A percentile compares a stretch with the other conserved stretches of the same genome.
Evolutionary conservation across 2,113 vertebrate species (phyloP).

Genomic region (Gallinago jamesoni): DNA sequence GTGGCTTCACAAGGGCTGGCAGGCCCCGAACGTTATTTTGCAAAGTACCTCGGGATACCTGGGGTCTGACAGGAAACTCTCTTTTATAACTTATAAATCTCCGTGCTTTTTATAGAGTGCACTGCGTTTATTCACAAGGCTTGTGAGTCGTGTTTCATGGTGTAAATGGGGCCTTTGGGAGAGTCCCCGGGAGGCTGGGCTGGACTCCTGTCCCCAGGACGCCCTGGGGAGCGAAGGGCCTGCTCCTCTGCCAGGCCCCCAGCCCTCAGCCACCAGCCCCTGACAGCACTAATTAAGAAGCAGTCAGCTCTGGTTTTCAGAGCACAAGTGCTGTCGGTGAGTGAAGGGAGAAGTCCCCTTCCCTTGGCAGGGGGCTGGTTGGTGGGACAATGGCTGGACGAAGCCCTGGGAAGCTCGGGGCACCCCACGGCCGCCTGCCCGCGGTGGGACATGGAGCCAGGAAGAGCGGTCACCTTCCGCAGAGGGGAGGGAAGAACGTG

Average conservation of each 20-base stretch:
- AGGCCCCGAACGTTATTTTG: neutral
- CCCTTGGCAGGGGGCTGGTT: constrained; percentile 27
- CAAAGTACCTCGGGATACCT: neutral
- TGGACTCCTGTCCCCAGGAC: neutral
- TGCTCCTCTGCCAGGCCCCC: neutral
- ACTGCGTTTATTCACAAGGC: neutral
- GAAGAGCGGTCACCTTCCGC: neutral
- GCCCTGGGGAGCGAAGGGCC: neutral
- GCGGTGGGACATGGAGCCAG: too few relatives aligned
- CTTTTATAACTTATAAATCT: neutral
- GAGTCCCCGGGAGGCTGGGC: neutral
- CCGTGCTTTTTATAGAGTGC: neutral
- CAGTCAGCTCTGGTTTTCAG: constrained; percentile 39
- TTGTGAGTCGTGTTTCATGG: neutral
- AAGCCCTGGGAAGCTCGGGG: neutral
- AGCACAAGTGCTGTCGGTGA: constrained; percentile 16
- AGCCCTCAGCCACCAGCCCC: neutral
- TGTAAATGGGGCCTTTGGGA: neutral
- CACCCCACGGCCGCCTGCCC: too few relatives aligned
- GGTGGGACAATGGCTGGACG: neutral
- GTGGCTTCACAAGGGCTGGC: rapidly evolving
- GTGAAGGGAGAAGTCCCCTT: constrained; percentile 42
- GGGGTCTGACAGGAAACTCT: neutral
- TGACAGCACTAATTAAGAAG: constrained; percentile 41
- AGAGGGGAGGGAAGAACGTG: neutral